These are phyloP conservation scores for Thamnophis elegans DNA, from an alignment of 2,797 vertebrate genomes.

Conservation along the genomic window DNA sequence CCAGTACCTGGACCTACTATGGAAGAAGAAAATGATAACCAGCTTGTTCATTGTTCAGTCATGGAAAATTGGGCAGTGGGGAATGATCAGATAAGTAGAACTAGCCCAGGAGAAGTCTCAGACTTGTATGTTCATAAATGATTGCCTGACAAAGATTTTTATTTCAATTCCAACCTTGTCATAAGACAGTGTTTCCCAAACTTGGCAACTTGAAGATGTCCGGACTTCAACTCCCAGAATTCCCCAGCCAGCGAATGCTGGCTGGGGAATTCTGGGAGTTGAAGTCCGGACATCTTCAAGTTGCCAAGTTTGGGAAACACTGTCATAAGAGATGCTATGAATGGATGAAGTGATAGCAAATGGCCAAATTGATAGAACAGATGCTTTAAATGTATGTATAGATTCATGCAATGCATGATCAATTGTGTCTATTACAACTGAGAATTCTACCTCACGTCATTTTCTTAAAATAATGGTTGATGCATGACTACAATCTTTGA, in stretches of 20 bases:
- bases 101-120: not conserved
- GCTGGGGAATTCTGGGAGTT: too few relatives aligned
- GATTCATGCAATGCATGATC: not conserved
- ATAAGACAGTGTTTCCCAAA: too few relatives aligned
- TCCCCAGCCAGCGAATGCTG: too few relatives aligned
- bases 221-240: too few relatives aligned
- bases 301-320: too few relatives aligned
- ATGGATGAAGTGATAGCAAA: not conserved
- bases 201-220: too few relatives aligned
- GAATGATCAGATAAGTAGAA: not conserved
- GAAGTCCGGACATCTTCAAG: too few relatives aligned
- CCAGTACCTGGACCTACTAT: not conserved
- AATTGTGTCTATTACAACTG: not conserved
- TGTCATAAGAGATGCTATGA: not conserved
- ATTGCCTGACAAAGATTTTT: not conserved
- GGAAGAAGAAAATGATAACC: not conserved
- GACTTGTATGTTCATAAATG: not conserved
- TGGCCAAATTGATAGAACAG: not conserved
- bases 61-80: not conserved
- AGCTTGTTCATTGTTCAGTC: not conserved
- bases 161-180: not conserved
- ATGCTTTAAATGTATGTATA: not conserved
- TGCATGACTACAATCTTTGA: not conserved
- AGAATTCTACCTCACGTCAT: not conserved
- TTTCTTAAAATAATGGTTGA: not conserved